Percentiles rank a stretch among this genome's conserved stretches.
Evolutionary conservation across 1,140 invertebrate genomes (phyloP).

Genomic region (Atta colombica): DNA sequence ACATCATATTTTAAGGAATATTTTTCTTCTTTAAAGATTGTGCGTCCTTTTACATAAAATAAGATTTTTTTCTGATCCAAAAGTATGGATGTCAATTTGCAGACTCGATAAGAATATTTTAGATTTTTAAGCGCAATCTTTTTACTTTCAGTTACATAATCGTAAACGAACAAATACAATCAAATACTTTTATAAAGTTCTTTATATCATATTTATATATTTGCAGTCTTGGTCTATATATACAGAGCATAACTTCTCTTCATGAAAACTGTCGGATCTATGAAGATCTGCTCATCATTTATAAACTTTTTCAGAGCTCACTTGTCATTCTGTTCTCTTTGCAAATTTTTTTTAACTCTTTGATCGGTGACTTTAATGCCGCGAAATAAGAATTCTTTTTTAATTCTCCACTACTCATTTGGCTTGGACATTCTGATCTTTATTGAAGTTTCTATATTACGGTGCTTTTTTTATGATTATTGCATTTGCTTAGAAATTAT

Average conservation of each 20-base stretch:
- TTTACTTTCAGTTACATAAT: not conserved
- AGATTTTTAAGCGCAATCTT: not conserved
- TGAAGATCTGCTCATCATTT: not conserved
- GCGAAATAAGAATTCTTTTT: not conserved
- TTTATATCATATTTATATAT: not conserved
- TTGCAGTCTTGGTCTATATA: not conserved
- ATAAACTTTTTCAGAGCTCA: not conserved
- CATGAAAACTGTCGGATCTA: not conserved
- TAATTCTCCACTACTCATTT: constrained; percentile 23
- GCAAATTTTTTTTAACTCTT: constrained; percentile 10
- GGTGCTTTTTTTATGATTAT: not conserved
- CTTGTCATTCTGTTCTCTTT: not conserved
- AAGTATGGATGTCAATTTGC: not conserved
- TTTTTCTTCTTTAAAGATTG: not conserved
- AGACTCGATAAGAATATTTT: constrained; percentile 18
- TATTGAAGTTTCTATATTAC: not conserved
- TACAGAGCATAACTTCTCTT: constrained; percentile 9
- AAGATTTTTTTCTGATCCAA: not conserved
- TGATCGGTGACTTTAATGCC: constrained; percentile 33
- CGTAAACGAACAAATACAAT: not conserved
- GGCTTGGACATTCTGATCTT: not conserved
- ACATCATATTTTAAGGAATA: not conserved
- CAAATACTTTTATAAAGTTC: not conserved
- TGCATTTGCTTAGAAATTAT: not conserved
- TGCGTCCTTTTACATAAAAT: not conserved